Percentiles rank a stretch among this genome's conserved stretches.
Conservation (phyloP, 1,140 invertebrate genomes). For the Pogonomyrmex barbatus region DNA sequence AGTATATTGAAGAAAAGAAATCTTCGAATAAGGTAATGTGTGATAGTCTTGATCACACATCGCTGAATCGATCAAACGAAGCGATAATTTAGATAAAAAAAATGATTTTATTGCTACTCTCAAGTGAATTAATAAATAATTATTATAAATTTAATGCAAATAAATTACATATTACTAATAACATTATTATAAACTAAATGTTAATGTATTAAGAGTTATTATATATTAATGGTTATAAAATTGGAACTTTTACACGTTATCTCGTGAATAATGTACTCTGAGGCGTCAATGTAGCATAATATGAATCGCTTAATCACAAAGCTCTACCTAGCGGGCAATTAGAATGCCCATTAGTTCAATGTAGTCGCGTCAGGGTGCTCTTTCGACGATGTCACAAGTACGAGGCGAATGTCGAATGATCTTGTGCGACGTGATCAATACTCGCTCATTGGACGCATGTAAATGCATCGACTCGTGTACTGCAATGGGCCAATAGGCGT, state of each 20-base stretch:
- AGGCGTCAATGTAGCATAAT: neutral
- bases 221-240: neutral
- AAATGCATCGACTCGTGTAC: constrained; percentile 64
- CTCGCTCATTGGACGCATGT: constrained; percentile 70
- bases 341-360: constrained; percentile 43
- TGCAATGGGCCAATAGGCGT: constrained; percentile 71
- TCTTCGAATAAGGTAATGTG: neutral
- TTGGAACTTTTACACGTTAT: constrained; percentile 9
- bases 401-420: constrained; percentile 26
- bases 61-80: neutral
- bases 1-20: neutral
- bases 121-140: neutral
- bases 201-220: neutral
- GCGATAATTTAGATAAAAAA: neutral
- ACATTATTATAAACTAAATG: neutral
- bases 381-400: constrained; percentile 34
- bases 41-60: neutral
- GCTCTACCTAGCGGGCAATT: constrained; percentile 23
- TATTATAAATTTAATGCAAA: constrained; percentile 5
- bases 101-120: neutral
- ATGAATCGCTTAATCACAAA: constrained; percentile 7
- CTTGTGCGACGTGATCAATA: constrained; percentile 66
- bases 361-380: constrained; percentile 9
- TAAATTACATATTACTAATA: neutral
- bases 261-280: neutral